Conservation (phyloP, 1,140 invertebrate species). For the Drosophila paulistorum region DNA sequence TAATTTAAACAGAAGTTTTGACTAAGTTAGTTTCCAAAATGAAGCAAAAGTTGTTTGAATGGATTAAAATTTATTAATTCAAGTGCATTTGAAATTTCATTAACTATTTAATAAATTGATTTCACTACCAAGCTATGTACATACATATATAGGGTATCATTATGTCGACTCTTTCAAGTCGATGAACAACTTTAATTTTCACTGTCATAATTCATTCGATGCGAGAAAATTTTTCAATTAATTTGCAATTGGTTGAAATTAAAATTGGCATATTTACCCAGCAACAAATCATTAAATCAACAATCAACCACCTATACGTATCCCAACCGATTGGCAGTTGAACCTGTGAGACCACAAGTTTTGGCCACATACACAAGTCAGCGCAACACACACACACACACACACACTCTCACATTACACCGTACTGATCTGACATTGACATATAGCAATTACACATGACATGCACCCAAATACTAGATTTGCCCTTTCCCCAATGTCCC, state of each 20-base stretch:
- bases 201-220: background rate
- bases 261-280: constrained; percentile 13
- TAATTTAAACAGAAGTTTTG: too few relatives aligned
- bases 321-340: constrained; percentile 24
- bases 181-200: background rate
- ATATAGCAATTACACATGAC: constrained; percentile 77
- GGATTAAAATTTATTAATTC: too few relatives aligned
- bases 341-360: constrained; percentile 38
- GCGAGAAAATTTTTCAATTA: background rate
- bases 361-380: constrained; percentile 6
- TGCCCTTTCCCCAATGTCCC: background rate
- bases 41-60: too few relatives aligned
- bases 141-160: background rate
- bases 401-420: constrained; percentile 9
- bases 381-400: constrained; percentile 29
- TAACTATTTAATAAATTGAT: too few relatives aligned
- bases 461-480: constrained; percentile 35
- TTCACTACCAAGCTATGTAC: too few relatives aligned
- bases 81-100: too few relatives aligned
- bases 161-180: background rate
- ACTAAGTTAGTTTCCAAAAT: too few relatives aligned
- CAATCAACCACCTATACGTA: background rate
- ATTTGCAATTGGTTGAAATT: constrained; percentile 10
- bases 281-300: constrained; percentile 41
- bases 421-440: constrained; percentile 59